Conservation (phyloP, 2,797 vertebrate genomes). For the Helarctos malayanus region DNA sequence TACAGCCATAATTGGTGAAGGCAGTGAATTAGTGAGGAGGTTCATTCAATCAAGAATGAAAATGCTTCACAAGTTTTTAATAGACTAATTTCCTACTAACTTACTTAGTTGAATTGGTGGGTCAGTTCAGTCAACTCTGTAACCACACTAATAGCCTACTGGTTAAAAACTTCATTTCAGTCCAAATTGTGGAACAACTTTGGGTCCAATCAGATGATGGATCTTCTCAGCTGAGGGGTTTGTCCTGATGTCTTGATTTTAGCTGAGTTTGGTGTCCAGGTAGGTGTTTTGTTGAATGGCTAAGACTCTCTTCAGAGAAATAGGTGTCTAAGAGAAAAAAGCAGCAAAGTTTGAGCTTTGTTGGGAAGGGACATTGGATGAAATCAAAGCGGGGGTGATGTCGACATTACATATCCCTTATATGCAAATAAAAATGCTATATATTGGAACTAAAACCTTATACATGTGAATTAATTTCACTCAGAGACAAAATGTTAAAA, state of each 20-base stretch:
- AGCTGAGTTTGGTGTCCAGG: not conserved
- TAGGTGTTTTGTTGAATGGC: not conserved
- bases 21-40: not conserved
- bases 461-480: conserved; percentile 38
- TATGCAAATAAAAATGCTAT: conserved; percentile 24
- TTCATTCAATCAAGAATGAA: conserved; percentile 29
- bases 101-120: not conserved
- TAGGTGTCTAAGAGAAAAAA: not conserved
- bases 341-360: not conserved
- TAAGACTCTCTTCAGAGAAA: not conserved
- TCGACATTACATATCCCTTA: not conserved
- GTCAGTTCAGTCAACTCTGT: not conserved
- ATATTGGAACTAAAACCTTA: not conserved
- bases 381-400: not conserved
- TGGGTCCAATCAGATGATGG: not conserved
- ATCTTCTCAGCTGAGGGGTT: not conserved
- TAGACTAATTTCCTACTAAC: not conserved
- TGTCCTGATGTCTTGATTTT: not conserved
- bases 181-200: not conserved
- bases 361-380: not conserved
- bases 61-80: not conserved
- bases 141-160: not conserved
- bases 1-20: not conserved
- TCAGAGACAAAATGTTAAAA: not conserved
- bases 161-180: conserved; percentile 45